phyloP scores from a whole-genome alignment of 2,888 invertebrate species.

The Drosophila mettleri region DNA sequence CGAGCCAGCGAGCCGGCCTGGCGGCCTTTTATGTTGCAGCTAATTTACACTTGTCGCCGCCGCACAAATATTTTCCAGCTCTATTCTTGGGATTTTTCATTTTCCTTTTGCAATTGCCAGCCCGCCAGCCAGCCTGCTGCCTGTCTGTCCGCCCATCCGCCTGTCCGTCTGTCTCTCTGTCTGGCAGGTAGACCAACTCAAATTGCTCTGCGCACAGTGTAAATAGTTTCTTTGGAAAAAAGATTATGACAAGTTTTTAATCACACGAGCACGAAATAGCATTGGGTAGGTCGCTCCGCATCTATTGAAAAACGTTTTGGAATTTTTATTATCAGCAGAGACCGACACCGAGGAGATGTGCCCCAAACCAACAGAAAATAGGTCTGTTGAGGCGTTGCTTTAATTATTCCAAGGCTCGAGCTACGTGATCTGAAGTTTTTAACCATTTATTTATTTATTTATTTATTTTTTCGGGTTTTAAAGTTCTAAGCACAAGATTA shows the following conservation, averaged over 20 bases:
- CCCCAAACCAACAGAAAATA: constrained; percentile 3
- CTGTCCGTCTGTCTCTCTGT: constrained; percentile 35
- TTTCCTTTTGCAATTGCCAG: constrained; percentile 52
- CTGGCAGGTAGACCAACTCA: constrained; percentile 48
- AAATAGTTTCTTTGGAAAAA: constrained; percentile 75
- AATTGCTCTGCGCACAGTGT: constrained; percentile 48
- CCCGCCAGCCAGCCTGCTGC: constrained; percentile 16
- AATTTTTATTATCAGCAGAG: constrained; percentile 71
- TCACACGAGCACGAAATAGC: constrained; percentile 50
- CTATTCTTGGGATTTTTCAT: constrained; percentile 51
- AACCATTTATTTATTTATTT: constrained; percentile 39
- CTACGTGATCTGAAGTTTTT: constrained; percentile 66
- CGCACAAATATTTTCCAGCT: constrained; percentile 48
- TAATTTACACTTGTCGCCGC: constrained; percentile 70
- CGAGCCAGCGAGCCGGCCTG: constrained; percentile 32
- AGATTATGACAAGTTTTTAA: constrained; percentile 79
- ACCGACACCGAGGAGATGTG: constrained; percentile 17
- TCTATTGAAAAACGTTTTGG: constrained; percentile 76
- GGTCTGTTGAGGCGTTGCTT: constrained; percentile 34
- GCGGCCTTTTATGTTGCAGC: constrained; percentile 52
- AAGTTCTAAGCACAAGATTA: constrained; percentile 63
- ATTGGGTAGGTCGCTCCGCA: constrained; percentile 23
- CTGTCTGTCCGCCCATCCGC: constrained; percentile 29
- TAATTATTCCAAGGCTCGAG: constrained; percentile 57
- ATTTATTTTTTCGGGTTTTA: constrained; percentile 34